Conservation (phyloP, 2,113 vertebrate genomes). For the Otocyon megalotis region DNA sequence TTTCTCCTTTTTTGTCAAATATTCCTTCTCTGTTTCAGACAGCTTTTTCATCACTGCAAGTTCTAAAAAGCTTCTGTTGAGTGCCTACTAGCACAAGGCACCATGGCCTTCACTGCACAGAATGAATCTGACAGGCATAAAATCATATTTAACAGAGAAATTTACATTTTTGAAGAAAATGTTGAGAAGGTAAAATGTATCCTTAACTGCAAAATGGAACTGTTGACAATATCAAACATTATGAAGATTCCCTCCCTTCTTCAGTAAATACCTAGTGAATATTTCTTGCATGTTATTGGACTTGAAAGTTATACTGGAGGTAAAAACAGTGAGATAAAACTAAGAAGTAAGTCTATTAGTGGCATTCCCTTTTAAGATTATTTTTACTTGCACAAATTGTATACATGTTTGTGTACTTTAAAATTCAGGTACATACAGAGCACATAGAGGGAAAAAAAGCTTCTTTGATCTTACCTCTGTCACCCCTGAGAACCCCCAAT, state of each 20-base stretch:
- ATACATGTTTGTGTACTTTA: not conserved
- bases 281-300: not conserved
- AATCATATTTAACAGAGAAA: constrained; percentile 57
- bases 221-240: constrained; percentile 10
- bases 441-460: not conserved
- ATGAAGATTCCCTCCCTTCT: not conserved
- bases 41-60: not conserved
- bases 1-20: not conserved
- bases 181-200: not conserved
- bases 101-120: not conserved
- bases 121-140: constrained; percentile 43
- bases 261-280: not conserved
- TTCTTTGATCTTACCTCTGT: not conserved
- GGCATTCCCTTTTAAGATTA: not conserved
- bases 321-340: not conserved
- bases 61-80: not conserved
- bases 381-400: not conserved
- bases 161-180: constrained; percentile 55
- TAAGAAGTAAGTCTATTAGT: not conserved
- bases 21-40: constrained; percentile 16
- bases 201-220: not conserved
- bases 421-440: not conserved
- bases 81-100: not conserved
- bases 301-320: not conserved
- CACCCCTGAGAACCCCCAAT: not conserved